phyloP scores from a whole-genome alignment of 2,888 invertebrate species.

The Caenorhabditis zanzibari region DNA sequence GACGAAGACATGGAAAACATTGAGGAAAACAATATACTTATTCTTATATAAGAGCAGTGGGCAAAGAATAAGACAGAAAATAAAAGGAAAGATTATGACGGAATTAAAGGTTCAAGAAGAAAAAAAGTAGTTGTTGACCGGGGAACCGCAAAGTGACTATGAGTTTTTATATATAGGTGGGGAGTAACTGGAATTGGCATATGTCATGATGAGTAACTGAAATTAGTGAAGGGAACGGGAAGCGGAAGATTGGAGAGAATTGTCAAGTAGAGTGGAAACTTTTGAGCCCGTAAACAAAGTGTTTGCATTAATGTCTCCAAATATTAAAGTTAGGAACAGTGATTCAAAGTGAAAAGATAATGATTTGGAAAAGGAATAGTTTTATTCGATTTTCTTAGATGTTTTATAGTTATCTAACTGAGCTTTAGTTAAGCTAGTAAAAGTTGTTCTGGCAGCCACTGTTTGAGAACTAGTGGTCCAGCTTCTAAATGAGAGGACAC shows the following conservation, averaged over 20 bases:
- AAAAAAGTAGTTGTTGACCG: conserved; percentile 4
- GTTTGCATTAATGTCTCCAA: neutral
- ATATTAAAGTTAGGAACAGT: no score
- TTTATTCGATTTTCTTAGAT: no score
- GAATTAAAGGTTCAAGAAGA: conserved; percentile 10
- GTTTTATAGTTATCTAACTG: no score
- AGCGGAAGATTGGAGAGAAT: conserved; percentile 1
- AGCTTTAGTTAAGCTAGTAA: no score
- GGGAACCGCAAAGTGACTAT: neutral
- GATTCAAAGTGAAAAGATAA: no score
- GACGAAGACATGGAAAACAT: conserved; percentile 7
- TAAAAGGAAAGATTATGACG: neutral
- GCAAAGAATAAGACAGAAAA: conserved; percentile 15
- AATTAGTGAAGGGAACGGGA: conserved; percentile 14
- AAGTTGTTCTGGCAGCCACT: no score
- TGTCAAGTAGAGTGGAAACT: neutral
- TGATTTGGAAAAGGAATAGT: no score
- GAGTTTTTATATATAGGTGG: neutral
- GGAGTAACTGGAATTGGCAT: neutral
- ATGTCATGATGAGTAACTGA: conserved; percentile 27
- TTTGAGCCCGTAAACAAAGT: neutral
- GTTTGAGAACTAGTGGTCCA: no score
- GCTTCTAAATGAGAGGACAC: no score
- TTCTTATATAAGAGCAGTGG: neutral
- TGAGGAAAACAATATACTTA: conserved; percentile 15